A percentile compares a stretch with the other conserved stretches of the same genome.
Evolutionary conservation across 1,140 invertebrate genomes (phyloP).

Genomic region (Rhopalosiphum padi): DNA sequence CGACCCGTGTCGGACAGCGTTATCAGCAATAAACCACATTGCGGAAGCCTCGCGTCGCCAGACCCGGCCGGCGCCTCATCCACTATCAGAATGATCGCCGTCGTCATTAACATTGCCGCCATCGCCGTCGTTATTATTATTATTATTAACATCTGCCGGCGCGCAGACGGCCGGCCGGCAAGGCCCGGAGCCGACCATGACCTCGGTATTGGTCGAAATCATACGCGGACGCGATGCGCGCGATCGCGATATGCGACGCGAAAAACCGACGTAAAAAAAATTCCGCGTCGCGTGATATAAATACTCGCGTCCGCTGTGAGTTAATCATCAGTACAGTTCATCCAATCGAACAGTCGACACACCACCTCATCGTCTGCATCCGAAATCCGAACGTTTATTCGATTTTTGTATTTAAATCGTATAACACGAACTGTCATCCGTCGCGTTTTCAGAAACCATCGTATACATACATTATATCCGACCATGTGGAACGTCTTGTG

Average conservation of each 20-base stretch:
- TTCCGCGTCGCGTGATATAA: slow-evolving; percentile 7
- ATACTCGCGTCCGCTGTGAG: background rate
- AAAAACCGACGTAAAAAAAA: background rate
- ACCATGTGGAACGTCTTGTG: background rate
- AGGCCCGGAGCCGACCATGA: slow-evolving; percentile 7
- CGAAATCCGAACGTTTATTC: background rate
- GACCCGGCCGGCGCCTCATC: background rate
- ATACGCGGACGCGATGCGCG: background rate
- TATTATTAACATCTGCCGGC: background rate
- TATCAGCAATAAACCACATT: slow-evolving; percentile 26
- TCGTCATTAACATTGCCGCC: background rate
- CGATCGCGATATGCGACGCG: background rate
- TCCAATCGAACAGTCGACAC: background rate
- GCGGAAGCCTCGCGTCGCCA: background rate
- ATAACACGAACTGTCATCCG: background rate
- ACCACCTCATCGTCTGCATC: background rate
- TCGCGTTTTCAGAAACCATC: background rate
- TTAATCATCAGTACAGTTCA: slow-evolving; percentile 40
- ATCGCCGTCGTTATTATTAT: background rate
- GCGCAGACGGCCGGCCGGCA: background rate
- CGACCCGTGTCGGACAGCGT: background rate
- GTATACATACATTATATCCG: background rate
- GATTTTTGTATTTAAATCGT: background rate
- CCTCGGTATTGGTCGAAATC: slow-evolving; percentile 27
- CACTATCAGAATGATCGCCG: background rate